Conservation (phyloP, 2,113 vertebrate species). For the Puntigrus tetrazona region DNA sequence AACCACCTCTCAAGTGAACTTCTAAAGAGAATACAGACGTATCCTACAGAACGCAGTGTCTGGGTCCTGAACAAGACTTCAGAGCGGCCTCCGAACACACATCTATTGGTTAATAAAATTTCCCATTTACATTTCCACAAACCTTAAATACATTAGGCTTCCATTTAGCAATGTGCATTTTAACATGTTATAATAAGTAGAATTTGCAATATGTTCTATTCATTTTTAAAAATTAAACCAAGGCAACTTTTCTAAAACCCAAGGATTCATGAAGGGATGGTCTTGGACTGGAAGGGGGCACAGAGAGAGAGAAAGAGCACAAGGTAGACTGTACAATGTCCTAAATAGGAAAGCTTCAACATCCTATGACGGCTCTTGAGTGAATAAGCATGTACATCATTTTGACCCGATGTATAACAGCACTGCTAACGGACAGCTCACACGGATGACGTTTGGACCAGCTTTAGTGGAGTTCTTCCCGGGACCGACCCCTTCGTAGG, state of each 20-base stretch:
- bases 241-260: slow-evolving; percentile 74
- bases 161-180: slow-evolving; percentile 66
- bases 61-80: slow-evolving; percentile 27
- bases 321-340: slow-evolving; percentile 75
- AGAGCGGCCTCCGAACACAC: slow-evolving; percentile 1
- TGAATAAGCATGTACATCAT: slow-evolving; percentile 63
- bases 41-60: slow-evolving; percentile 44
- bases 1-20: slow-evolving; percentile 57
- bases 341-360: slow-evolving; percentile 68
- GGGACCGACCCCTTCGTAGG: slow-evolving; percentile 62
- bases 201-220: slow-evolving; percentile 65
- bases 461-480: slow-evolving; percentile 63
- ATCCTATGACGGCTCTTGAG: slow-evolving; percentile 50
- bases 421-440: slow-evolving; percentile 7
- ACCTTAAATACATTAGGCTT: slow-evolving; percentile 56
- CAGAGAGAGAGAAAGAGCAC: slow-evolving; percentile 59
- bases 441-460: slow-evolving; percentile 9
- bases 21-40: slow-evolving; percentile 56
- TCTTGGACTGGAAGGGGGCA: slow-evolving; percentile 58
- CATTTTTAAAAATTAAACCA: slow-evolving; percentile 60
- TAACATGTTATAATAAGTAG: slow-evolving; percentile 63
- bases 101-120: slow-evolving; percentile 40
- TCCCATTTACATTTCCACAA: slow-evolving; percentile 63
- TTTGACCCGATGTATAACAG: background rate
- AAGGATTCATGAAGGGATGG: slow-evolving; percentile 57